Conservation (phyloP, 2,888 invertebrate species). For the Latrodectus elegans region DNA sequence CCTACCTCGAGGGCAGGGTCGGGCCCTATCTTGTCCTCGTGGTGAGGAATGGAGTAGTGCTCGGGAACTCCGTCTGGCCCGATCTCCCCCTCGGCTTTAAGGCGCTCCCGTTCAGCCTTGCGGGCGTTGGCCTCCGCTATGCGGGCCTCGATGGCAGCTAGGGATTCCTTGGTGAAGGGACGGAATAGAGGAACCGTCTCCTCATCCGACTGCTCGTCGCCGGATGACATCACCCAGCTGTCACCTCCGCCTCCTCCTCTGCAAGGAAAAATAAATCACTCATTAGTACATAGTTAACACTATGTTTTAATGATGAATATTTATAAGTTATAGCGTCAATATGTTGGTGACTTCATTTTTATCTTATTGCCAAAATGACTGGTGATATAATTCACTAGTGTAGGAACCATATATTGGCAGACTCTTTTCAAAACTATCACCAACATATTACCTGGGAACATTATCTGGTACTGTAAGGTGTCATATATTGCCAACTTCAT, state of each 20-base stretch:
- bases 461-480: too few relatives aligned
- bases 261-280: neutral
- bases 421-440: too few relatives aligned
- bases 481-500: too few relatives aligned
- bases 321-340: too few relatives aligned
- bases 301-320: too few relatives aligned
- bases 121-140: conserved; percentile 97
- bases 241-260: conserved; percentile 48
- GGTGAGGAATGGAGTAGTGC: conserved; percentile 88
- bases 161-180: conserved; percentile 98
- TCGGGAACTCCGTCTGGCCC: conserved; percentile 64
- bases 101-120: conserved; percentile 93
- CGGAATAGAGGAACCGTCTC: conserved; percentile 84
- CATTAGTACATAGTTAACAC: neutral
- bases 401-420: too few relatives aligned
- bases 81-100: conserved; percentile 76
- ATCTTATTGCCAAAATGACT: too few relatives aligned
- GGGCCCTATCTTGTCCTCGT: conserved; percentile 97
- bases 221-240: conserved; percentile 57
- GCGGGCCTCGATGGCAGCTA: conserved; percentile 94
- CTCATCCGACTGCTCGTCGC: conserved; percentile 70
- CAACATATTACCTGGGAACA: too few relatives aligned
- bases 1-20: conserved; percentile 98
- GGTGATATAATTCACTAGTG: too few relatives aligned
- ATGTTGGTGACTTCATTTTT: too few relatives aligned